Percentiles rank a stretch among this genome's conserved stretches.
Conservation (phyloP, 2,113 vertebrate species). For the Anoplopoma fimbria region DNA sequence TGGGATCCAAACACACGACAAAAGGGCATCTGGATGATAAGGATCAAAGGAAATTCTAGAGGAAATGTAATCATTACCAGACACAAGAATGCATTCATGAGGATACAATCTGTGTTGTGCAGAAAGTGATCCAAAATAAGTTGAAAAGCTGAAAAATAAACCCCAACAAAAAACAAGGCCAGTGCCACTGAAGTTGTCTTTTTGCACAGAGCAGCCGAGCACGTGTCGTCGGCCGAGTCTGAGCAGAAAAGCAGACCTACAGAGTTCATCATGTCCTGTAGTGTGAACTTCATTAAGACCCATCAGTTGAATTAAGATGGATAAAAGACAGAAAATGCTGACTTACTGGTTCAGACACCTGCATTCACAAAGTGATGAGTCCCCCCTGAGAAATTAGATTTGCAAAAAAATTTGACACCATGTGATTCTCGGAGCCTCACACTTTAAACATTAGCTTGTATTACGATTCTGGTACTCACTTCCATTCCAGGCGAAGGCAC, state of each 20-base stretch:
- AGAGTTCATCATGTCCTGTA: conserved; percentile 55
- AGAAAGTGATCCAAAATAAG: conserved; percentile 51
- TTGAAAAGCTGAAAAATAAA: conserved; percentile 22
- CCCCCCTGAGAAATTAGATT: conserved; percentile 69
- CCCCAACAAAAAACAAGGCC: conserved; percentile 41
- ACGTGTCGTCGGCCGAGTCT: conserved; percentile 19
- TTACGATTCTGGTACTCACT: conserved; percentile 71
- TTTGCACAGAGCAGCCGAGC: neutral
- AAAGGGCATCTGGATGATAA: conserved; percentile 83
- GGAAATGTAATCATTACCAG: conserved; percentile 76
- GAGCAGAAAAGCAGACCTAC: conserved; percentile 25
- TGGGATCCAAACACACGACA: conserved; percentile 74
- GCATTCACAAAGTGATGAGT: conserved; percentile 69
- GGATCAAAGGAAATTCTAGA: conserved; percentile 79
- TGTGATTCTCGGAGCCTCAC: conserved; percentile 48
- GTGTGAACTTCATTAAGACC: conserved; percentile 60
- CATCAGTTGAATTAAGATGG: conserved; percentile 64
- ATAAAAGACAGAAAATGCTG: conserved; percentile 73
- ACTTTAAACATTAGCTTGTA: conserved; percentile 62
- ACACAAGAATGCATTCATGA: conserved; percentile 65
- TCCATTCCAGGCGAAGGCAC: conserved; percentile 42
- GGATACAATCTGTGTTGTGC: conserved; percentile 44
- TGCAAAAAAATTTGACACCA: conserved; percentile 69
- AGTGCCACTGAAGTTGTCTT: conserved; percentile 22
- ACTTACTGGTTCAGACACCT: conserved; percentile 58